Conservation (phyloP, 2,888 invertebrate genomes). For the Tanytarsus gracilentus region DNA sequence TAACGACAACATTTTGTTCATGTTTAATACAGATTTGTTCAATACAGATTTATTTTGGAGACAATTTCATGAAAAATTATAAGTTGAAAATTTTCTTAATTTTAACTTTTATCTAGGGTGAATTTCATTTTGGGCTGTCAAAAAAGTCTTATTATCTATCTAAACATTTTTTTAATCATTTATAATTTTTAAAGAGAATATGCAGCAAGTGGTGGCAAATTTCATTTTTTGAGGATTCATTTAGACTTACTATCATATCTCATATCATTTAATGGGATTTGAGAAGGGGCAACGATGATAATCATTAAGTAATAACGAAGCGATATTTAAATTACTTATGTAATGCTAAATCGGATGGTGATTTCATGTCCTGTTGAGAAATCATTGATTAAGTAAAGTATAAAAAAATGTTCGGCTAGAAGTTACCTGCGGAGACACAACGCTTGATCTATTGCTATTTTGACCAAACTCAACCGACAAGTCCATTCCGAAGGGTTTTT, state of each 20-base stretch:
- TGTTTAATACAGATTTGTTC: not conserved
- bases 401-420: not conserved
- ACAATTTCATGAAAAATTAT: not conserved
- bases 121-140: slow-evolving; percentile 4
- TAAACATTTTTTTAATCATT: not conserved
- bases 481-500: slow-evolving; percentile 52
- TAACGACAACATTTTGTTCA: not conserved
- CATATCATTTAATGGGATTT: no score
- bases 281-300: no score
- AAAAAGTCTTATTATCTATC: slow-evolving; percentile 23
- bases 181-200: not conserved
- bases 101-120: not conserved
- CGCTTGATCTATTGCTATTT: slow-evolving; percentile 51
- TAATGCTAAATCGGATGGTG: slow-evolving; percentile 22
- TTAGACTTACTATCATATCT: no score
- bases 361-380: slow-evolving; percentile 18
- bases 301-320: slow-evolving; percentile 7
- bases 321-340: slow-evolving; percentile 17
- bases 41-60: not conserved
- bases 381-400: not conserved
- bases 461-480: slow-evolving; percentile 49
- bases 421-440: slow-evolving; percentile 48
- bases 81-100: not conserved
- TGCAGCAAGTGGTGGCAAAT: no score
- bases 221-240: no score